These are phyloP conservation scores for Synanthedon tipuliformis DNA, from an alignment of 2,888 invertebrate genomes.

Conservation along the genomic window DNA sequence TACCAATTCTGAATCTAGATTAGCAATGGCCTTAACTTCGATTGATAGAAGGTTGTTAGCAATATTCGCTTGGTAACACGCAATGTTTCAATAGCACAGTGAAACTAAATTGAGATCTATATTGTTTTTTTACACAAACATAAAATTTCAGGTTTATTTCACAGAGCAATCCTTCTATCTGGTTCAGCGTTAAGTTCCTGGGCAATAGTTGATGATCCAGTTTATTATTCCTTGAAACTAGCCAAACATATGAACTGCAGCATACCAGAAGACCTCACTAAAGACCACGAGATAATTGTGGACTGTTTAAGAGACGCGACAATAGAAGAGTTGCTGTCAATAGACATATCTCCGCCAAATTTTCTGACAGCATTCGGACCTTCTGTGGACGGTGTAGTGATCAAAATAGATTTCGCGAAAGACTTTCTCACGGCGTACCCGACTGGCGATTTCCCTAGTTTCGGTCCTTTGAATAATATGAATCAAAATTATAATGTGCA, in stretches of 20 bases:
- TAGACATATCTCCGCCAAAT: conserved; percentile 83
- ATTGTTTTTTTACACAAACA: background rate
- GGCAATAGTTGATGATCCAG: conserved; percentile 90
- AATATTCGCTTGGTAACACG: no score
- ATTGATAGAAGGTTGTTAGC: no score
- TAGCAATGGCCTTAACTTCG: no score
- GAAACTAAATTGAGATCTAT: background rate
- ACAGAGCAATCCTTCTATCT: conserved; percentile 85
- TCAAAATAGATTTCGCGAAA: conserved; percentile 87
- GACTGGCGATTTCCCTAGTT: conserved; percentile 73
- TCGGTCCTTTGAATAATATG: conserved; percentile 70
- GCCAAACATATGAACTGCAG: conserved; percentile 86
- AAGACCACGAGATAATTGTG: conserved; percentile 86
- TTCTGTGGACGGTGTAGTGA: conserved; percentile 93
- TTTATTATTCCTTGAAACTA: conserved; percentile 82
- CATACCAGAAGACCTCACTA: conserved; percentile 82
- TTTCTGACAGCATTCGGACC: conserved; percentile 92
- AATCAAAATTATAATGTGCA: conserved; percentile 66
- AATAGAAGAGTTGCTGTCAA: conserved; percentile 78
- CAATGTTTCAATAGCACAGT: background rate
- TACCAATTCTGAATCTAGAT: no score
- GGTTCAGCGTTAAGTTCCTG: conserved; percentile 91
- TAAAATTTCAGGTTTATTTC: conserved; percentile 79
- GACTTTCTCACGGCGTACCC: conserved; percentile 79
- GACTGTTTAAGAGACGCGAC: conserved; percentile 84